Percentiles rank a stretch among this genome's conserved stretches.
Conservation (phyloP, 2,797 vertebrate genomes). For the Champsocephalus gunnari region DNA sequence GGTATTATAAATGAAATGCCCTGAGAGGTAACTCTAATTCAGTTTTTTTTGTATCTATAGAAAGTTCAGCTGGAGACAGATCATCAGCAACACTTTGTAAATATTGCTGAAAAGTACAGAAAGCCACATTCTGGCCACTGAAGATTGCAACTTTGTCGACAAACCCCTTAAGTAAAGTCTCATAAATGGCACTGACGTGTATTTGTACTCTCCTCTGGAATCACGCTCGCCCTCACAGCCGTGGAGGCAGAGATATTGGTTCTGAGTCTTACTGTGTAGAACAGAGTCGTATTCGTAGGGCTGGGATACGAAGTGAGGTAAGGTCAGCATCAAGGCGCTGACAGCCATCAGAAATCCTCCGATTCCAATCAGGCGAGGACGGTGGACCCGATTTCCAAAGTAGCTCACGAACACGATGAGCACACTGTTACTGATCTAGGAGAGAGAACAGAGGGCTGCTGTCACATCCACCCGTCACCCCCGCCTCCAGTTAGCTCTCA, state of each 20-base stretch:
- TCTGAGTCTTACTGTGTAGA: slow-evolving; percentile 81
- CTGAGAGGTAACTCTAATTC: slow-evolving; percentile 53
- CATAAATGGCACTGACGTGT: slow-evolving; percentile 52
- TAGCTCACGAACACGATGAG: slow-evolving; percentile 98
- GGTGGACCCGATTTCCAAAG: slow-evolving; percentile 93
- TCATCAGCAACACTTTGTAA: slow-evolving; percentile 16
- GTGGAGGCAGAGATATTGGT: slow-evolving; percentile 7
- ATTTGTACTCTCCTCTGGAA: slow-evolving; percentile 52
- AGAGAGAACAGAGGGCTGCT: slow-evolving; percentile 22
- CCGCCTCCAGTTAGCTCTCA: neutral
- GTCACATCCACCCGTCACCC: slow-evolving; percentile 5
- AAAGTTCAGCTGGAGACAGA: slow-evolving; percentile 51
- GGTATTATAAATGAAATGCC: slow-evolving; percentile 52
- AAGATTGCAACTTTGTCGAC: neutral
- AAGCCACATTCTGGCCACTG: slow-evolving; percentile 18
- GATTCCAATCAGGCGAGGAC: slow-evolving; percentile 90
- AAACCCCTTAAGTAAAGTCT: slow-evolving; percentile 15
- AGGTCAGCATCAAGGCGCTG: slow-evolving; percentile 91
- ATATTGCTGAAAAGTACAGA: slow-evolving; percentile 16
- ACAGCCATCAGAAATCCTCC: slow-evolving; percentile 92
- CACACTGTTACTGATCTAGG: slow-evolving; percentile 91
- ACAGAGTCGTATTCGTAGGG: slow-evolving; percentile 84
- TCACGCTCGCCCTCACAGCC: slow-evolving; percentile 25
- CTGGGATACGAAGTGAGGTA: slow-evolving; percentile 94
- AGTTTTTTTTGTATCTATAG: slow-evolving; percentile 41